phyloP scores from a whole-genome alignment of 1,140 invertebrate genomes.

The Planococcus citri region DNA sequence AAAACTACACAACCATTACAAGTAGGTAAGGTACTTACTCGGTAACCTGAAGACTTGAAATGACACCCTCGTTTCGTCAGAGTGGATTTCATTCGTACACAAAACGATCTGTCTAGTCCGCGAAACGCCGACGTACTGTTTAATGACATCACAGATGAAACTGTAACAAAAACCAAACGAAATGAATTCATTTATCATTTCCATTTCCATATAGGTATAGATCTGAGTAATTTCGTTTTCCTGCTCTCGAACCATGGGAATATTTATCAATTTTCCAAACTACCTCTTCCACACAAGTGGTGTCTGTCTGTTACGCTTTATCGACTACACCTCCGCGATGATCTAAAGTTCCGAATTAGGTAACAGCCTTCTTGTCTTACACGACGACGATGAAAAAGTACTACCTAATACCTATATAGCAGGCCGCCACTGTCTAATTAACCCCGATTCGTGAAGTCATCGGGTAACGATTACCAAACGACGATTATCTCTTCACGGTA shows the following conservation, averaged over 20 bases:
- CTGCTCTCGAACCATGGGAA: neutral
- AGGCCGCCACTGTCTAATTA: neutral
- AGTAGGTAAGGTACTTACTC: no score
- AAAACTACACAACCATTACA: constrained; percentile 27
- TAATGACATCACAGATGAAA: constrained; percentile 75
- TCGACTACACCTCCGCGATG: neutral
- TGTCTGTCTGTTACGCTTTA: neutral
- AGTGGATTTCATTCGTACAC: constrained; percentile 94
- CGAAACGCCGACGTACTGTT: constrained; percentile 60
- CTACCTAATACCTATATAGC: no score
- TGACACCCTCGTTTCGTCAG: constrained; percentile 94
- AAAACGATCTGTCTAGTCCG: constrained; percentile 83
- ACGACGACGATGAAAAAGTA: no score
- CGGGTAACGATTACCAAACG: neutral
- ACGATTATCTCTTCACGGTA: constrained; percentile 18
- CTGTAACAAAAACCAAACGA: constrained; percentile 39
- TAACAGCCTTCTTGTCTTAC: neutral
- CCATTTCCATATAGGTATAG: neutral
- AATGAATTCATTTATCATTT: neutral
- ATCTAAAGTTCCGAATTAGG: neutral
- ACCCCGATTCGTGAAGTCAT: neutral
- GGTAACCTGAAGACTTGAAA: constrained; percentile 94
- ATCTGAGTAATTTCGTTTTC: neutral
- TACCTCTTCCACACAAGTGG: neutral
- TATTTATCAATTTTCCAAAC: neutral